Evolutionary conservation across 2,888 invertebrate species (phyloP), one percentile per base, ranked within the genome.

Genomic region (Hololepta plana): DNA sequence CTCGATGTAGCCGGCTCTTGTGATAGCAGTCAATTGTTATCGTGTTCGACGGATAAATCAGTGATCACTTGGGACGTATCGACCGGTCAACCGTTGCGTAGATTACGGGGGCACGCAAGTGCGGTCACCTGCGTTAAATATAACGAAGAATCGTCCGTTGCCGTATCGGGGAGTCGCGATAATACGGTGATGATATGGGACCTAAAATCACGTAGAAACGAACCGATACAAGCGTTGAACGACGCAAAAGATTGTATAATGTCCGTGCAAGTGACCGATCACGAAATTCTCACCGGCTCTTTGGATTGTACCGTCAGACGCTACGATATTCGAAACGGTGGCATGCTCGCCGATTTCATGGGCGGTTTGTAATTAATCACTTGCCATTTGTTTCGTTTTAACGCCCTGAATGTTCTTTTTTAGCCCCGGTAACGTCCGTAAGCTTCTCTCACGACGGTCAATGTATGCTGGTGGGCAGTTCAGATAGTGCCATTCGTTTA

Each of bases 21-120:
- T 41, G 98, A 99, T 45, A 96, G 88, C 44, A 74, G 84, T 38
- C 79, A 85, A 44, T 77, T 99, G 28, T 67, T 80, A 15, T 90
- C 93, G 0, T 73, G 85, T 30, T 88, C 93, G 26, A 60, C 75
- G 31, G 98, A 99, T 54, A 91, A 91, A 57, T 80, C 84, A 9
- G 77, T 95, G 2, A 87, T 93, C 30, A 52, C 90, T 15, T 95
- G 93, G 87, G 96, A 99, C 51, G 98, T 99, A 0, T 72, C 82
- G 1, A 84, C 88, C 3, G 95, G 87, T 0, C 74, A 82, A 39
- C 74, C 87, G 0, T 41, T 88, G 16, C 60, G 90, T 24, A 65
- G 93, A 24, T 72, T 84, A 35, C 64, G 95, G 30, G 81, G 80
- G 0, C 96, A 98, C 50, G 84, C 82, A 1, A 79, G 82, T 14